Base-by-base conservation (phyloP, 2,797 vertebrate species). In the Malacoctenus gilli region DNA sequence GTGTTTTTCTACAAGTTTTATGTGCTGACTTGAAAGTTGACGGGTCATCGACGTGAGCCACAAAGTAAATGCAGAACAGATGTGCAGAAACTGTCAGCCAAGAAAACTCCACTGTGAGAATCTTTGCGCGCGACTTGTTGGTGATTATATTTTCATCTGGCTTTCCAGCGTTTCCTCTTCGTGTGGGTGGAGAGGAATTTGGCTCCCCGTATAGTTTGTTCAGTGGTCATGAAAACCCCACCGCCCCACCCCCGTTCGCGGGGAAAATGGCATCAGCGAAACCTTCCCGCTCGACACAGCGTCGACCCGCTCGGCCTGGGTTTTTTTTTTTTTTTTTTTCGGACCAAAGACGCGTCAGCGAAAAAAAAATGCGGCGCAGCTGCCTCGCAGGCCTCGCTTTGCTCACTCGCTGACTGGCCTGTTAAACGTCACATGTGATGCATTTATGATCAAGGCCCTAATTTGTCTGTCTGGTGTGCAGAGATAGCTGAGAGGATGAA, bases 311-410 rank as follows among this genome's bases (percentile, higher is more conserved):
- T 15, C 48, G 58, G 44, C 57, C 40, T 53, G 48, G n/a, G n/a
- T n/a, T n/a, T n/a, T n/a, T n/a, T n/a, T n/a, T n/a, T n/a, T n/a
- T n/a, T n/a, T n/a, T n/a, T 56, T 84, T 89, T 86, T 64, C 71
- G 19, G 25, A 12, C 20, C 68, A 19, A 84, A 73, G 44, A 53
- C 31, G 7, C 59, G 61, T 82, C 41, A 72, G 61, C 30, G 72
- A 54, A 75, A 70, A 42, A 28, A 28, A n/a, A n/a, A n/a, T n/a
- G 25, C 68, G 30, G 2, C 22, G 13, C 68, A 59, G 52, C 65
- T 79, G 65, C 57, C 23, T 46, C 37, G 37, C 25, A 38, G 22
- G 32, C 21, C 21, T 3, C 5, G n/a, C n/a, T n/a, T n/a, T n/a
- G n/a, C n/a, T n/a, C 2, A 8, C n/a, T 35, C 47, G 39, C 36